phyloP scores from a whole-genome alignment of 2,888 invertebrate genomes.

The Cataglyphis albicans region DNA sequence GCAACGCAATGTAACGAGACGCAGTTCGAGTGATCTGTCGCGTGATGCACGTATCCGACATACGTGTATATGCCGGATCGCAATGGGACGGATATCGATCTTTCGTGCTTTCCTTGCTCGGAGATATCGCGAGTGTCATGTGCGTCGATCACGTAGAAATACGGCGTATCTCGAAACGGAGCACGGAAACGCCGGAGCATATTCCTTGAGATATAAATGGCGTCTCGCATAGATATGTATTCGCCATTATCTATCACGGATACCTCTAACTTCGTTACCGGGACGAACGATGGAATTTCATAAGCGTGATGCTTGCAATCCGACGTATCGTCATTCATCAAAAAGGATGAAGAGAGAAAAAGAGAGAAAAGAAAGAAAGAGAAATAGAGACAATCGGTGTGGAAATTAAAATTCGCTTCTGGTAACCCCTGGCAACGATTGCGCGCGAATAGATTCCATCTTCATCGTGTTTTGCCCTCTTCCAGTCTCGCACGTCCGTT shows the following conservation, averaged over 20 bases:
- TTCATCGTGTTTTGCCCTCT: conserved; percentile 11
- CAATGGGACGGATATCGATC: conserved; percentile 47
- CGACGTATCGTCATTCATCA: conserved; percentile 70
- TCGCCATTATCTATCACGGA: conserved; percentile 31
- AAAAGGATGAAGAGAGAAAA: conserved; percentile 9
- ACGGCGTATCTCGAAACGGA: conserved; percentile 27
- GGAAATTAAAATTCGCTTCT: conserved; percentile 66
- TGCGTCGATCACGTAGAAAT: conserved; percentile 49
- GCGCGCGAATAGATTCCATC: conserved; percentile 37
- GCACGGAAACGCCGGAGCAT: conserved; percentile 3
- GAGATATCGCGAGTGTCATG: conserved; percentile 39
- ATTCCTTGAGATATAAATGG: conserved; percentile 41
- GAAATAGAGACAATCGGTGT: neutral
- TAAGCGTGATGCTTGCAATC: conserved; percentile 55
- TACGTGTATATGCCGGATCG: conserved; percentile 8
- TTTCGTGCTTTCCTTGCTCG: conserved; percentile 11
- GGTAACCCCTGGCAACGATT: conserved; percentile 19
- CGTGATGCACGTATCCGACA: conserved; percentile 13
- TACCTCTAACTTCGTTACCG: conserved; percentile 36
- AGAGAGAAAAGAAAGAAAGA: neutral
- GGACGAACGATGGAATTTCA: conserved; percentile 20
- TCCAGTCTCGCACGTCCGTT: neutral
- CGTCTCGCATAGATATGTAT: conserved; percentile 15
- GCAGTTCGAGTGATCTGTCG: conserved; percentile 5
- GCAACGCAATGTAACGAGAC: neutral